Base-by-base conservation (phyloP, 2,797 vertebrate species). In the Poecilia wingei region DNA sequence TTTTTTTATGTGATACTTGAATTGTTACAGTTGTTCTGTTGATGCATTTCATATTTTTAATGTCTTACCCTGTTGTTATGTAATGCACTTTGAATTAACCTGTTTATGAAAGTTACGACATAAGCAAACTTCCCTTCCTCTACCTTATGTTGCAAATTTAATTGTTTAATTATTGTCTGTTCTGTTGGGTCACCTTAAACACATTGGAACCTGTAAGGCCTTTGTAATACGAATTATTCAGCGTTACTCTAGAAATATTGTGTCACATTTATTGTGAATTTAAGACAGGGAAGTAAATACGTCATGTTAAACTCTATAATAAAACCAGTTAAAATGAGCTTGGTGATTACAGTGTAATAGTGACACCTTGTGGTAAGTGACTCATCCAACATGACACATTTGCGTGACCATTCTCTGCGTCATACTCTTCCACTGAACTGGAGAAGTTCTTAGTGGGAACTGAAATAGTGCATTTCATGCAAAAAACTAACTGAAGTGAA, bases 281-380 rank as follows among this genome's bases (percentile, higher is more conserved):
- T 22, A 39, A 41, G 64, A 68, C 20, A 39, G 4, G 22, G 20
- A 10, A 25, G 25, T 43, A 68, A 41, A 41, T 25, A 41, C 57
- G 7, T 14, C 1, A 64, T n/a, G 43, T 22, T 43, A 43, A 69
- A 68, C 66, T 25, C 22, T 25, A 43, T 10, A 25, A 36, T 64
- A 20, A 18, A 64, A 61, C 2, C 1, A n/a, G 49, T 72, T 57
- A 33, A 31, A 49, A 13, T 6, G 69, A 61, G 33, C 53, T 31
- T 53, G 73, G 16, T 36, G 66, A 69, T 69, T 69, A 41, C 43
- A 33, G 55, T 72, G 14, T 3, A 77, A 72, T 68, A 20, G 83
- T 75, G 92, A 80, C 91, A 75, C 61, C 77, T 3, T 79, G 91
- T 91, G 93, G 90, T 31, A 28, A 10, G 41, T 28, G 7, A 43